Conservation (phyloP, 2,113 vertebrate species). For the Tenebrosternarchus preto region DNA sequence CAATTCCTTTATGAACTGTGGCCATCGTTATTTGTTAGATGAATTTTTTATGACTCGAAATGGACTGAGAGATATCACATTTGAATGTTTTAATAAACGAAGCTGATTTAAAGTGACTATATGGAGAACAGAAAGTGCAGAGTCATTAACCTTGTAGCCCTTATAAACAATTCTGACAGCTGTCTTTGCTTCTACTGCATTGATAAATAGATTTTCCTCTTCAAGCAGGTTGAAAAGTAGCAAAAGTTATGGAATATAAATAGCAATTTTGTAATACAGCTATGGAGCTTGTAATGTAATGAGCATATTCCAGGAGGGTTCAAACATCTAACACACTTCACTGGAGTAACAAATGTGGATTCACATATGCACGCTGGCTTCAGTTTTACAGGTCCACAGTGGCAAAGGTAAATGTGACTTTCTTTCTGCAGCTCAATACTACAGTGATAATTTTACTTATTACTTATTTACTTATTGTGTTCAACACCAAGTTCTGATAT, state of each 20-base stretch:
- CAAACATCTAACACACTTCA: not conserved
- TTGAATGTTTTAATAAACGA: not conserved
- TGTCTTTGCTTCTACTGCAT: not conserved
- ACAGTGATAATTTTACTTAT: too few relatives aligned
- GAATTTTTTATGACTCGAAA: not conserved
- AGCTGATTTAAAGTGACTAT: not conserved
- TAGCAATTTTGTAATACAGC: too few relatives aligned
- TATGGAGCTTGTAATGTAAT: not conserved
- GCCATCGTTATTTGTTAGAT: not conserved
- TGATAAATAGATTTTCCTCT: constrained; percentile 18
- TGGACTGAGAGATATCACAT: not conserved
- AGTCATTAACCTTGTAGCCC: not conserved
- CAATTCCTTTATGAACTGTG: constrained; percentile 13
- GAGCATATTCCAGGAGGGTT: constrained; percentile 2
- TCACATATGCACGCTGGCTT: not conserved
- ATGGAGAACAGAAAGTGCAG: not conserved
- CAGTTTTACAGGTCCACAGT: constrained; percentile 4
- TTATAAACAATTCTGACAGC: not conserved
- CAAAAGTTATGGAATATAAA: too few relatives aligned
- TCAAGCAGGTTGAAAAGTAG: not conserved
- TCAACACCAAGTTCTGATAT: not conserved
- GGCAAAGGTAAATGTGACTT: not conserved
- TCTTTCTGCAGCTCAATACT: too few relatives aligned
- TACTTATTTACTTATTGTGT: too few relatives aligned
- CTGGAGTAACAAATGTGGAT: not conserved